These are phyloP conservation scores for Eulemur albifrons DNA, from an alignment of 2,797 vertebrate species.

Conservation along the genomic window DNA sequence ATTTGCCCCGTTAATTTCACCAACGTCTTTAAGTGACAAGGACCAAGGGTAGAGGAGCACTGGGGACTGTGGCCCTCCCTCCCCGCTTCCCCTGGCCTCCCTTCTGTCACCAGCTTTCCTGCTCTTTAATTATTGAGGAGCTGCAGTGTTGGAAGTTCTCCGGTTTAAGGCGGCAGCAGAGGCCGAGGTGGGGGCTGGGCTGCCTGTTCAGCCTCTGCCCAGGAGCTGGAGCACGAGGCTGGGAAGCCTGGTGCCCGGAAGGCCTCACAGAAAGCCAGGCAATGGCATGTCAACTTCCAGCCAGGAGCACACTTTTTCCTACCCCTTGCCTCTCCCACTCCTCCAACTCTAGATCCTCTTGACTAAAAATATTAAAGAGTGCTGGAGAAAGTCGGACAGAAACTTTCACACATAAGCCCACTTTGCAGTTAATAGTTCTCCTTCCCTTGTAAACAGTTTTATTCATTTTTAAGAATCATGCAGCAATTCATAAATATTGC, in stretches of 20 bases:
- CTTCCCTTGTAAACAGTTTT: constrained; percentile 77
- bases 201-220: neutral
- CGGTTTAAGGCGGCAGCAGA: constrained; percentile 39
- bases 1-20: neutral
- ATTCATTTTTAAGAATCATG: constrained; percentile 80
- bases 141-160: constrained; percentile 60
- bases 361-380: neutral
- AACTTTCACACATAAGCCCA: neutral
- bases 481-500: constrained; percentile 79
- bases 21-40: neutral
- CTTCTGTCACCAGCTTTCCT: constrained; percentile 15
- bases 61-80: neutral
- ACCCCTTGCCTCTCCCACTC: neutral
- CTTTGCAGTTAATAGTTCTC: neutral
- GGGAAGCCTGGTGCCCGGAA: neutral
- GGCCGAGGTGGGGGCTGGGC: neutral
- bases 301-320: neutral
- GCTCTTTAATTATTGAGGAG: constrained; percentile 75
- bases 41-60: neutral
- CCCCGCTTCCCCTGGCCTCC: neutral
- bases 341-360: neutral
- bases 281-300: neutral
- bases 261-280: neutral
- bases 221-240: neutral
- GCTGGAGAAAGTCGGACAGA: neutral